Percentiles rank a stretch among this genome's conserved stretches.
phyloP scores from a whole-genome alignment of 2,888 invertebrate species.

The Abrostola tripartita region DNA sequence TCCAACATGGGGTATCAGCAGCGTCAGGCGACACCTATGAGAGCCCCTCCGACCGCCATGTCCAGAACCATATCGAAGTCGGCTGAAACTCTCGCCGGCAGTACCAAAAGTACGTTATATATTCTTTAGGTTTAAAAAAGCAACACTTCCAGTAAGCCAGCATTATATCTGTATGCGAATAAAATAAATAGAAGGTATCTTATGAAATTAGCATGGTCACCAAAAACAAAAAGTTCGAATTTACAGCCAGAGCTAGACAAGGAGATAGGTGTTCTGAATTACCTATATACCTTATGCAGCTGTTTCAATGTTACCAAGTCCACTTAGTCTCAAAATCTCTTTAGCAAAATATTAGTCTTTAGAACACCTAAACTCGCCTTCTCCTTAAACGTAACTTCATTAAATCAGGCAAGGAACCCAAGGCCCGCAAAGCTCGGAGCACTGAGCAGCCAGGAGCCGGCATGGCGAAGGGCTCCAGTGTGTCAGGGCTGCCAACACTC shows the following conservation, averaged over 20 bases:
- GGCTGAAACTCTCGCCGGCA: slow-evolving; percentile 79
- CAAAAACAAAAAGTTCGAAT: too few relatives aligned
- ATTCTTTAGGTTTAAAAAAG: not conserved
- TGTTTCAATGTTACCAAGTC: not conserved
- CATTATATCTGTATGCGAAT: too few relatives aligned
- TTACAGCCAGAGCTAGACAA: too few relatives aligned
- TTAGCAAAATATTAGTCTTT: not conserved
- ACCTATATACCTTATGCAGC: too few relatives aligned
- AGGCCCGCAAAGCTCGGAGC: slow-evolving; percentile 77
- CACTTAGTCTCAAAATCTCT: not conserved
- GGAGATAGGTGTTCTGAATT: too few relatives aligned
- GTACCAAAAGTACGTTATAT: slow-evolving; percentile 61
- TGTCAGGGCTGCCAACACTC: slow-evolving; percentile 74
- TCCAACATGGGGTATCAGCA: slow-evolving; percentile 77
- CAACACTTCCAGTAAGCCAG: too few relatives aligned
- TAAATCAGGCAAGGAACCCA: slow-evolving; percentile 73
- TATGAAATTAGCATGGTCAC: too few relatives aligned
- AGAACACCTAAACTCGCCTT: too few relatives aligned
- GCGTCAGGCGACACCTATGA: slow-evolving; percentile 78
- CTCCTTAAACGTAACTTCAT: not conserved
- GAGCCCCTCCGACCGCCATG: slow-evolving; percentile 76
- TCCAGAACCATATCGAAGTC: slow-evolving; percentile 80
- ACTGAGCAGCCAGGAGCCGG: slow-evolving; percentile 77
- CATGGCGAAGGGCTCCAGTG: slow-evolving; percentile 72
- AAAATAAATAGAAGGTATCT: too few relatives aligned